Evolutionary conservation across 2,797 vertebrate genomes (phyloP), one percentile per base, ranked within the genome.

Genomic region (Neosalanx taihuensis): DNA sequence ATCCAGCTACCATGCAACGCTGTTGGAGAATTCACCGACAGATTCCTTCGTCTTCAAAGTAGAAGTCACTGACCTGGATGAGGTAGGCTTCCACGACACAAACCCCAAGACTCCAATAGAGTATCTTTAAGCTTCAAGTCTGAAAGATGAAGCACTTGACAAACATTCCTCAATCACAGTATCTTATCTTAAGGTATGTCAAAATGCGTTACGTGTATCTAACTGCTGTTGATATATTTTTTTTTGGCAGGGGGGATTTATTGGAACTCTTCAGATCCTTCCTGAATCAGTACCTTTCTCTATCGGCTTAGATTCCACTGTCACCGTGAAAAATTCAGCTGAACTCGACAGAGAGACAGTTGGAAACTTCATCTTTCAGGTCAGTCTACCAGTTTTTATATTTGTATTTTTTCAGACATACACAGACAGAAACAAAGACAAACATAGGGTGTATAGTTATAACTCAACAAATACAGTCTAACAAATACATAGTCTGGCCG

Each of bases 211-310:
- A 9, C 1, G 4, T 51, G 10, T 7, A 56, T 17, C 51, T 33
- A 20, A 29, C 26, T 67, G 37, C 64, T 29, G 13, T 46, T 46
- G 10, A 13, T 13, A 53, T 3, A 1, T 2, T 6, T 3, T 6
- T 67, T 51, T 5, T 4, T 37, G n/a, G 13, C 13, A 94, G 94
- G 93, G 91, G 72, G 93, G 93, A 6, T 94, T 94, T 79, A 77
- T 83, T 6, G 93, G 93, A 80, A 90, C 30, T 0, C 33, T 94
- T 33, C 41, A 0, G 26, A 83, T 94, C 70, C 0, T 78, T 73
- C 87, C 90, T 46, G 86, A 80, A 6, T 84, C 90, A 3, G 74
- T 66, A 63, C 87, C 92, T 6, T 94, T 94, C 84, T 89, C 90
- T 4, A 31, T 94, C 56, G 67, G 65, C 3, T 6, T 81, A 41